Evolutionary conservation across 2,888 invertebrate genomes (phyloP).

Genomic region (Acanthosepion pharaonis): DNA sequence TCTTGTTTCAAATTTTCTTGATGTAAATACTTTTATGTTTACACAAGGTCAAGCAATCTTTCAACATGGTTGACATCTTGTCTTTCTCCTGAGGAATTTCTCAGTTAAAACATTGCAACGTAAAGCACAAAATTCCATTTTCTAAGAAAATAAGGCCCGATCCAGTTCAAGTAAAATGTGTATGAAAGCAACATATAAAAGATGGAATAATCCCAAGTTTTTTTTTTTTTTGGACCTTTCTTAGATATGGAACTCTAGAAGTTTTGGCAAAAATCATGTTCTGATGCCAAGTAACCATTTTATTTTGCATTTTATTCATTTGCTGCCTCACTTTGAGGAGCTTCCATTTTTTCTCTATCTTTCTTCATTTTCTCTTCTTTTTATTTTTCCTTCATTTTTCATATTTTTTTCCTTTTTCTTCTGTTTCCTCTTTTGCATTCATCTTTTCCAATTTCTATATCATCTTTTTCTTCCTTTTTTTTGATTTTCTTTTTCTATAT

Average conservation of each 20-base stretch:
- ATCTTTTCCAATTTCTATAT: background rate
- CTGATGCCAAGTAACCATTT: background rate
- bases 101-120: background rate
- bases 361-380: background rate
- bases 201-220: background rate
- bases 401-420: background rate
- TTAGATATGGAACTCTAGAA: background rate
- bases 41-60: background rate
- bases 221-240: background rate
- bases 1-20: background rate
- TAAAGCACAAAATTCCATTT: background rate
- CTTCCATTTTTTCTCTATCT: background rate
- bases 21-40: background rate
- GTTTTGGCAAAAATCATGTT: background rate
- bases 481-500: too few species aligned
- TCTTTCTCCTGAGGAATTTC: background rate
- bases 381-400: background rate
- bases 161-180: background rate
- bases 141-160: background rate
- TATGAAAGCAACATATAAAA: background rate
- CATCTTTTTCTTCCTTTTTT: background rate
- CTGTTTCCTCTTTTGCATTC: background rate
- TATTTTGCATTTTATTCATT: background rate
- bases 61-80: background rate
- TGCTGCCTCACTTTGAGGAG: background rate